These are phyloP conservation scores for Scaeva pyrastri DNA, from an alignment of 2,888 invertebrate species.

Conservation along the genomic window DNA sequence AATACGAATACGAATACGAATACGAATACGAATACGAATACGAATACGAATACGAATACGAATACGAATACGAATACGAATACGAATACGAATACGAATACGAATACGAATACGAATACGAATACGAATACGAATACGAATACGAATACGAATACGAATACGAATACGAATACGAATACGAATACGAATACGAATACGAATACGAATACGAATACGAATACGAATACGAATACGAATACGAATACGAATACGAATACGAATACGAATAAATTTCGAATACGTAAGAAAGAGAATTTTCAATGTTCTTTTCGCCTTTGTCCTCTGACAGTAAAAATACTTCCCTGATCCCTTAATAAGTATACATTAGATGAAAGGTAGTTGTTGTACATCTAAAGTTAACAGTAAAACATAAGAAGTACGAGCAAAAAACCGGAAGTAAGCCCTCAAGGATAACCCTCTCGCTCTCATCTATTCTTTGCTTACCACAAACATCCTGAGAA, in stretches of 20 bases:
- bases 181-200: not conserved
- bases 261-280: not conserved
- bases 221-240: not conserved
- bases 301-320: too few species aligned
- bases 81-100: not conserved
- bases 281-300: too few species aligned
- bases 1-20: not conserved
- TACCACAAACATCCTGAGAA: conserved; percentile 49
- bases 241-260: not conserved
- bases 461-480: conserved; percentile 43
- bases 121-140: conserved; percentile 1
- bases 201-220: not conserved
- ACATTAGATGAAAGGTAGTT: not conserved
- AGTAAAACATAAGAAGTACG: conserved; percentile 60
- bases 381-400: conserved; percentile 51
- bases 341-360: not conserved
- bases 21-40: conserved; percentile 7
- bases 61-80: not conserved
- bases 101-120: not conserved
- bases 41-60: not conserved
- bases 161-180: not conserved
- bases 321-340: not conserved
- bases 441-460: conserved; percentile 62
- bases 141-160: conserved; percentile 1
- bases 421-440: conserved; percentile 68